These are phyloP conservation scores for Sminthurinus aureus DNA, from an alignment of 2,888 invertebrate species.

Conservation along the genomic window DNA sequence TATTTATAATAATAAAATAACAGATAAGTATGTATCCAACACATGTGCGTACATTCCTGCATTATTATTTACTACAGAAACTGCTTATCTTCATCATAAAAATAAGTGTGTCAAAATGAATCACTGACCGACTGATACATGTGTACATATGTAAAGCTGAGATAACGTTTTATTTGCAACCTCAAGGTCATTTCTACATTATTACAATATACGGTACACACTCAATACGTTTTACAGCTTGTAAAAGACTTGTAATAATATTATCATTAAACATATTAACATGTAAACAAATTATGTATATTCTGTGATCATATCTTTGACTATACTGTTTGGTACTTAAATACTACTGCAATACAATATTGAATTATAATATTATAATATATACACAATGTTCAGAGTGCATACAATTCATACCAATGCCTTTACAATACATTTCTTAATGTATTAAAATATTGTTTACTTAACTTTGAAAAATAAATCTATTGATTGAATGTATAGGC, in stretches of 20 bases:
- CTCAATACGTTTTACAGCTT: too few species aligned
- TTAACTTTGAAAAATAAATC: too few species aligned
- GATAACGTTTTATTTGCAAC: background rate
- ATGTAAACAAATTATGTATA: conserved; percentile 27
- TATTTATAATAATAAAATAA: too few species aligned
- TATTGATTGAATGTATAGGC: too few species aligned
- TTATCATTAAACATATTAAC: background rate
- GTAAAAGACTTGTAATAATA: background rate
- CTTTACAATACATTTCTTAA: background rate
- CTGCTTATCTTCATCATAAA: background rate
- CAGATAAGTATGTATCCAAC: too few species aligned
- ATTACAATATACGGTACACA: background rate
- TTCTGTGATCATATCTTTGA: background rate
- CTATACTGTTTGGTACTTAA: background rate
- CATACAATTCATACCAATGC: background rate
- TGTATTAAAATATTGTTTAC: background rate
- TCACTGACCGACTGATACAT: conserved; percentile 7
- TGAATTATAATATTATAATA: background rate
- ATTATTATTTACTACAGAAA: background rate
- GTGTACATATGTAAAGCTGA: background rate
- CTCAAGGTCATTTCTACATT: conserved; percentile 24
- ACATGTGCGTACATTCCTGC: too few species aligned
- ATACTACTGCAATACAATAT: too few species aligned
- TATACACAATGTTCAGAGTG: background rate
- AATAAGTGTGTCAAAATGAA: conserved; percentile 6